Evolutionary conservation across 2,888 invertebrate species (phyloP).

Genomic region (Lamellibrachia satsuma): DNA sequence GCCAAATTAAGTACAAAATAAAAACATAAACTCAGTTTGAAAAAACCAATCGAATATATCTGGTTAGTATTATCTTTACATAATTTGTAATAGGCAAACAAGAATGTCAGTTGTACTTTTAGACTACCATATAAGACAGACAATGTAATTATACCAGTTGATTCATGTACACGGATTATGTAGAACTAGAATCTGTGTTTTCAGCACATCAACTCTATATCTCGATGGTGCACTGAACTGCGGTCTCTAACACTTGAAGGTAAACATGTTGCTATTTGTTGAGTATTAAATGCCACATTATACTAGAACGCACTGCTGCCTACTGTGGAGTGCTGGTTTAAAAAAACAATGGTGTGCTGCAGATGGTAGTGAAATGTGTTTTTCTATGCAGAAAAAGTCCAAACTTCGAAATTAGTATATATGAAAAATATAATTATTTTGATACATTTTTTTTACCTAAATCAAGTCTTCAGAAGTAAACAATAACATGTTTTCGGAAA

Average conservation of each 20-base stretch:
- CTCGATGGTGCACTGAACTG: constrained; percentile 50
- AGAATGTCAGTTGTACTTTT: no score
- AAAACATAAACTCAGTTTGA: no score
- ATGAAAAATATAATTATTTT: not conserved
- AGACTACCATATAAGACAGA: no score
- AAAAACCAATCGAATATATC: no score
- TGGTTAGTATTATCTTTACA: no score
- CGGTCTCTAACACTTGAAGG: constrained; percentile 49
- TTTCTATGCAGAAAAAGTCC: not conserved
- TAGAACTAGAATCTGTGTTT: constrained; percentile 32
- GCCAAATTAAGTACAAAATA: no score
- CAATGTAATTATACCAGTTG: no score
- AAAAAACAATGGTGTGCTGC: not conserved
- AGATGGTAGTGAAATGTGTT: not conserved
- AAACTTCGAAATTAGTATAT: not conserved
- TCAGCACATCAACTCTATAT: constrained; percentile 49
- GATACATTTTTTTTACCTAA: no score
- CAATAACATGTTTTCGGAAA: no score
- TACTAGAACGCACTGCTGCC: not conserved
- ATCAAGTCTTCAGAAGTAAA: no score
- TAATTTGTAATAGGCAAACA: no score
- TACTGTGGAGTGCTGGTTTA: not conserved
- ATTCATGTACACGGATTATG: not conserved
- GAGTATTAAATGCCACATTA: not conserved
- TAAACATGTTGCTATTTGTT: constrained; percentile 34